Base-by-base conservation (phyloP, 2,113 vertebrate species). In the Brachyhypopomus gauderio region DNA sequence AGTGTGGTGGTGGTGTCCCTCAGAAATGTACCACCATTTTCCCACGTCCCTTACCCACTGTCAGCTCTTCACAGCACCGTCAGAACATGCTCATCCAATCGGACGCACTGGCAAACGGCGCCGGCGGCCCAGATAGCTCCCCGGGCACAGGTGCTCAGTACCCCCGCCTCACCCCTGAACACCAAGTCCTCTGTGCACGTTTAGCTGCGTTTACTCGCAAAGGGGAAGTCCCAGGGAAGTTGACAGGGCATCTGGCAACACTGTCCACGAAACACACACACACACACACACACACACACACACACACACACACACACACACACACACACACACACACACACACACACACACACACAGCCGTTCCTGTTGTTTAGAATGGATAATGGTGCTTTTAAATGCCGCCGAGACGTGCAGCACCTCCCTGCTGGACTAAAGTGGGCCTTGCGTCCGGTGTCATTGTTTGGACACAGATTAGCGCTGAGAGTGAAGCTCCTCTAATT, bases 401-500 rank as follows among this genome's bases (percentile, higher is more conserved):
- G 73, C 56, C 71, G 45, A 81, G 83, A 85, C 56, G 72, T 30
- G 48, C 25, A 66, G 64, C 27, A 48, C 58, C 23, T 69, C 58
- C 60, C 64, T 73, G 34, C 59, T 77, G 5, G 36, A 56, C 22
- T 62, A 52, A 69, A 79, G 72, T 72, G 8, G 25, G 16, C 17
- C 27, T 14, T n/a, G 30, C 64, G 75, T 81, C 59, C 71, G 30
- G 77, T 56, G 8, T n/a, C 55, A 71, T 80, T 83, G 70, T 82
- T 80, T 52, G 25, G 8, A 34, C n/a, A 22, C 83, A 81, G 79
- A 87, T 84, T 66, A 83, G 60, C 38, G 0, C 5, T 16, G 63
- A 78, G 76, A 67, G 82, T 82, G 71, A 85, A 84, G 58, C 74
- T 52, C 8, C 55, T 9, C 78, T 81, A 83, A 85, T 84, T 88